Base-by-base conservation (phyloP, 2,888 invertebrate species). In the Hyppa rectilinea region DNA sequence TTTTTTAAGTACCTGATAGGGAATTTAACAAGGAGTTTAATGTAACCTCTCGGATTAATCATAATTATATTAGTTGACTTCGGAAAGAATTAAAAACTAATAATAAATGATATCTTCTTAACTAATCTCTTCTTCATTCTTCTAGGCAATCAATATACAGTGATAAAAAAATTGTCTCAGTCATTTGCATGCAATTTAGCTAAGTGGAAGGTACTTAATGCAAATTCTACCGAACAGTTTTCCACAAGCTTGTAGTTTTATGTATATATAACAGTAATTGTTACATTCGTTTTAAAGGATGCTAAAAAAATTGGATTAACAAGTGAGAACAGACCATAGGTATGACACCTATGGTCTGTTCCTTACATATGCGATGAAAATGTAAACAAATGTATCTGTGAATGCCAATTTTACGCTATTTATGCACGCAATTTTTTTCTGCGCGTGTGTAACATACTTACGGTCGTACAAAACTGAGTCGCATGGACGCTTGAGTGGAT, bases 181-280 rank as follows among this genome's bases (percentile, higher is more conserved):
- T 6, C 29, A 36, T 45, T 68, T 29, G 40, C 40, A 43, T 43
- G n/a, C 17, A 52, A 26, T 38, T 38, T 45, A 45, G n/a, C 36
- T 68, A 52, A 53, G 53, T 53, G 53, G n/a, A n/a, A 43, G 10
- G 17, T 38, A 49, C 20, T 65, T 20, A 14, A n/a, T 10, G 4
- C 29, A 20, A 6, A 45, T 53, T 20, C 4, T 10, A 10, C 52
- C 34, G 4, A 29, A 2, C 10, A 68, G 23, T 45, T 68, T 20
- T 53, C 23, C 38, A 29, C 40, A 23, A 49, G 40, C 17, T 53
- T 14, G 9, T 2, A 29, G 1, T 23, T 68, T 36, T 23, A 9
- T n/a, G 14, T 14, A 14, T 14, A 14, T 14, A 23, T 9, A 2
- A 26, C 3, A 36, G 9, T 9, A 23, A 52, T 40, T 67, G 5